A percentile compares a stretch with the other conserved stretches of the same genome.
Evolutionary conservation across 2,888 invertebrate genomes (phyloP).

Genomic region (Crocallis elinguaria): DNA sequence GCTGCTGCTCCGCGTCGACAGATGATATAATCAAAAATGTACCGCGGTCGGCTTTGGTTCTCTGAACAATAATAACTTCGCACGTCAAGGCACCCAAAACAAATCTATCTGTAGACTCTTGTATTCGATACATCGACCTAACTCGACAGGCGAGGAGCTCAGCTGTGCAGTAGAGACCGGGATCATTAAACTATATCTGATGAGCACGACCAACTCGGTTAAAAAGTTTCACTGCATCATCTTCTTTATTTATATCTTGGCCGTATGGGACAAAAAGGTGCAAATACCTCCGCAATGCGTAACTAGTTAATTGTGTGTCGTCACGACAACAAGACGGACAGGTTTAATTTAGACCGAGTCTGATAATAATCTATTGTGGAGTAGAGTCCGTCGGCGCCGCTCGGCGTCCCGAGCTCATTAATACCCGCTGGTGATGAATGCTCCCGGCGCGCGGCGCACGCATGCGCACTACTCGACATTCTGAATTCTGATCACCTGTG

Average conservation of each 20-base stretch:
- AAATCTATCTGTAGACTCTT: constrained; percentile 1
- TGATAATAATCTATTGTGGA: constrained; percentile 37
- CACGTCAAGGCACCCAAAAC: constrained; percentile 49
- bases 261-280: constrained; percentile 41
- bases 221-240: constrained; percentile 34
- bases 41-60: constrained; percentile 38
- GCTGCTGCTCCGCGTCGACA: constrained; percentile 29
- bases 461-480: constrained; percentile 45
- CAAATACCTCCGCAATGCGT: constrained; percentile 48
- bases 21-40: constrained; percentile 36
- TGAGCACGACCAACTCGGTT: constrained; percentile 9
- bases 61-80: constrained; percentile 62
- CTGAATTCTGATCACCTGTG: not conserved
- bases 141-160: constrained; percentile 2
- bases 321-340: constrained; percentile 42
- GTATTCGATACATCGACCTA: not conserved
- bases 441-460: constrained; percentile 47
- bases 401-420: constrained; percentile 27
- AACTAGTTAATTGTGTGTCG: constrained; percentile 46
- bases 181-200: constrained; percentile 8
- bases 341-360: constrained; percentile 39
- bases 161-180: constrained; percentile 5
- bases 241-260: constrained; percentile 43
- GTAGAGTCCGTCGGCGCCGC: constrained; percentile 5
- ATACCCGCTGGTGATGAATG: constrained; percentile 42